A percentile compares a stretch with the other conserved stretches of the same genome.
Evolutionary conservation across 2,888 invertebrate species (phyloP).

Genomic region (Mycogona germanica): DNA sequence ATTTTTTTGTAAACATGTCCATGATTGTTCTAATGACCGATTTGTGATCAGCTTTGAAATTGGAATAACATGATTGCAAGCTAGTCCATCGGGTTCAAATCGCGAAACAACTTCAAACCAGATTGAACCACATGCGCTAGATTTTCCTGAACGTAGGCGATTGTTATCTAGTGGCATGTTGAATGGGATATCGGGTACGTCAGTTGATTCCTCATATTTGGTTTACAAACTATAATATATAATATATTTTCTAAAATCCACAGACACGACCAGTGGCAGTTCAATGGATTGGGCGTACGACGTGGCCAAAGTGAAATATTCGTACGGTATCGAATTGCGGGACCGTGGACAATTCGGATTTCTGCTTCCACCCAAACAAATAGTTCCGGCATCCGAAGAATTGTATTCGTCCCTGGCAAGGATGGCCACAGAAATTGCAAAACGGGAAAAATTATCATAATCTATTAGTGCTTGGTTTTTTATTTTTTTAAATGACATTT

Average conservation of each 20-base stretch:
- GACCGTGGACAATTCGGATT: constrained; percentile 3
- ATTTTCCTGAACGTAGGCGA: too few species aligned
- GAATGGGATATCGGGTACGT: neutral
- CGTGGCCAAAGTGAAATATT: neutral
- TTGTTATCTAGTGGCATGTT: neutral
- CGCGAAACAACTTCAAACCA: neutral
- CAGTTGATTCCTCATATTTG: too few species aligned
- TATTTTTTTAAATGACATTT: too few species aligned
- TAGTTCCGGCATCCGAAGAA: constrained; percentile 3
- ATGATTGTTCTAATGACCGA: too few species aligned
- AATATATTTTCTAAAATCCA: neutral
- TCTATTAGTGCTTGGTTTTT: too few species aligned
- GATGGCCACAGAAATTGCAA: constrained; percentile 5
- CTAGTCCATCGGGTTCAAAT: neutral
- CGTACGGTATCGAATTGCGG: constrained; percentile 1
- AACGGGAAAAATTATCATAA: neutral
- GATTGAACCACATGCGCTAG: too few species aligned
- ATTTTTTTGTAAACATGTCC: too few species aligned
- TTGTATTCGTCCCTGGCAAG: neutral
- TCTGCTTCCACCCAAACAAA: neutral
- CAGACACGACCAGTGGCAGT: constrained; percentile 8
- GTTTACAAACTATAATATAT: too few species aligned
- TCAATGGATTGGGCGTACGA: constrained; percentile 10
- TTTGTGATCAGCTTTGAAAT: too few species aligned
- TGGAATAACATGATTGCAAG: too few species aligned